Percentiles rank a stretch among this genome's conserved stretches.
Conservation (phyloP, 2,888 invertebrate genomes). For the Euplexia lucipara region DNA sequence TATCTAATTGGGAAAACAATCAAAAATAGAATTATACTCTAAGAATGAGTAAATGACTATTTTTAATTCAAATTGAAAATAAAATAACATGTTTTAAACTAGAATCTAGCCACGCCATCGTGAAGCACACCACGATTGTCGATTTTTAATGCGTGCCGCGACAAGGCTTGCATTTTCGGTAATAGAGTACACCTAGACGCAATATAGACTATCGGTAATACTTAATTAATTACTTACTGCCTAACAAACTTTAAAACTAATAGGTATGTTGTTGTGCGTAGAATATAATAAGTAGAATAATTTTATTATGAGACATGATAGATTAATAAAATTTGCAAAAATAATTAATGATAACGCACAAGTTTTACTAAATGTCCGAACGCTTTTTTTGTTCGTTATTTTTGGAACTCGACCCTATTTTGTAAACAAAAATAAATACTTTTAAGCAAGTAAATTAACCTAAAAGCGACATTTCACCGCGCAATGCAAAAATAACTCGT, state of each 20-base stretch:
- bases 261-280: no score
- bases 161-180: constrained; percentile 82
- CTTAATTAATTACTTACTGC: no score
- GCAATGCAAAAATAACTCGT: constrained; percentile 30
- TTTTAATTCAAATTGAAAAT: background rate
- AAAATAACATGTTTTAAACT: constrained; percentile 13
- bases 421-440: background rate
- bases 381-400: background rate
- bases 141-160: constrained; percentile 82
- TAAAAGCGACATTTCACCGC: no score
- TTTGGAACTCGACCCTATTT: background rate
- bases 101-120: constrained; percentile 56
- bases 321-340: no score
- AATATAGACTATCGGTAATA: constrained; percentile 17
- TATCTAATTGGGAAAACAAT: background rate
- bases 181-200: constrained; percentile 76
- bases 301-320: no score
- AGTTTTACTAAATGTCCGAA: no score
- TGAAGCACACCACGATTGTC: constrained; percentile 72
- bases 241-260: no score
- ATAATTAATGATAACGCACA: no score
- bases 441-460: constrained; percentile 2
- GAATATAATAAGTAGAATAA: no score
- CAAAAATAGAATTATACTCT: background rate
- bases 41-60: background rate